These are phyloP conservation scores for Tragelaphus oryx DNA, from an alignment of 2,797 vertebrate genomes.

Conservation along the genomic window DNA sequence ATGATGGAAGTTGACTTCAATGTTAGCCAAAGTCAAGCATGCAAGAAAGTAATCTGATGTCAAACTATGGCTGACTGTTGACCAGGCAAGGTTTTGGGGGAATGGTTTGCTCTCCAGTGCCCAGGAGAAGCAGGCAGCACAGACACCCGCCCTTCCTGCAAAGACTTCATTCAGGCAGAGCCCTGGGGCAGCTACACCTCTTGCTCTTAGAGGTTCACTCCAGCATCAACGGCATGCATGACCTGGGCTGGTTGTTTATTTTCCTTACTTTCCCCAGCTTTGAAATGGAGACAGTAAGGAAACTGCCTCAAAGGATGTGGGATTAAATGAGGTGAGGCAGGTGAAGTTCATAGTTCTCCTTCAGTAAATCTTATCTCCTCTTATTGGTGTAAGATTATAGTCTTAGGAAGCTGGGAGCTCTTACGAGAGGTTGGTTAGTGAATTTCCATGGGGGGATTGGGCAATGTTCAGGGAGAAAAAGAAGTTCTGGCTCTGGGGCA, in stretches of 20 bases:
- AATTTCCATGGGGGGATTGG: not conserved
- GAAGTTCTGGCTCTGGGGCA: not conserved
- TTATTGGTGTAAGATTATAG: not conserved
- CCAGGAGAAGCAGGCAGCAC: not conserved
- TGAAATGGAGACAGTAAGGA: not conserved
- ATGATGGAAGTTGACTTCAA: not conserved
- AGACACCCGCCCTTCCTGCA: not conserved
- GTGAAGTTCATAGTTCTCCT: not conserved
- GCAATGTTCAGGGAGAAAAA: not conserved
- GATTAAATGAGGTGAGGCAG: not conserved
- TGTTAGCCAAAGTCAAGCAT: not conserved
- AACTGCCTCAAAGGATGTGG: not conserved
- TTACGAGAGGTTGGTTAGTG: not conserved
- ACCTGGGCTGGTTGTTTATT: not conserved
- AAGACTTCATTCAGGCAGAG: not conserved
- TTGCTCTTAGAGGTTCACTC: not conserved
- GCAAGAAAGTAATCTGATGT: not conserved
- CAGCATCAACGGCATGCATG: accelerated
- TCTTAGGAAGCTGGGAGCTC: not conserved
- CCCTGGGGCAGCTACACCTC: too few species aligned
- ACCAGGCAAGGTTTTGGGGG: not conserved
- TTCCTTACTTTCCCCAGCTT: not conserved
- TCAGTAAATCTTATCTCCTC: not conserved
- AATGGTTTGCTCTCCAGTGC: not conserved
- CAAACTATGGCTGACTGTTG: not conserved